These are phyloP conservation scores for Sebastolobus altivelis DNA, from an alignment of 2,797 vertebrate species.

Conservation along the genomic window DNA sequence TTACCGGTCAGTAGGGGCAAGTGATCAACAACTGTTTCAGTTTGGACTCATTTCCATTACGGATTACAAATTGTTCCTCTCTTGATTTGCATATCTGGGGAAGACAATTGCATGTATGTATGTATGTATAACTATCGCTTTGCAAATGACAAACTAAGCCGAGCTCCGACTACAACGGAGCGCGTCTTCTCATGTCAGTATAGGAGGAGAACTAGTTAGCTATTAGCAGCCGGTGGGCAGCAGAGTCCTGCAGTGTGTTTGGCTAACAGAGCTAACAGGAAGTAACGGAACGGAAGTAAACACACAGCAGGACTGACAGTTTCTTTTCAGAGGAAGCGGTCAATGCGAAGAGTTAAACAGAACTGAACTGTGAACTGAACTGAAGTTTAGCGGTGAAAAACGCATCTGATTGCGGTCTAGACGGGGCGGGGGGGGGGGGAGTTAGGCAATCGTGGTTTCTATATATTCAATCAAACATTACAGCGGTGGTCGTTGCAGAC, in stretches of 20 bases:
- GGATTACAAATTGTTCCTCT: accelerated
- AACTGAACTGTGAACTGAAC: neutral
- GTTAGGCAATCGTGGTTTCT: neutral
- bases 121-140: neutral
- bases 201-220: neutral
- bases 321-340: neutral
- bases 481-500: neutral
- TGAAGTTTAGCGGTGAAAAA: neutral
- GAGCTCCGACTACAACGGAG: neutral
- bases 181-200: neutral
- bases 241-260: neutral
- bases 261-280: neutral
- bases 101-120: too few relatives aligned
- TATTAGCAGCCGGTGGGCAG: neutral
- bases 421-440: neutral
- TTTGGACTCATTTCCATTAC: neutral
- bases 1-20: neutral
- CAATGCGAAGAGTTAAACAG: neutral
- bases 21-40: neutral
- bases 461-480: neutral
- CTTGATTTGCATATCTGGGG: neutral
- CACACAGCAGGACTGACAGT: neutral
- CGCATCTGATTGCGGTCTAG: neutral
- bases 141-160: neutral
- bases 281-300: neutral